Evolutionary conservation across 1,140 invertebrate genomes (phyloP).

Genomic region (Ladona fulva): DNA sequence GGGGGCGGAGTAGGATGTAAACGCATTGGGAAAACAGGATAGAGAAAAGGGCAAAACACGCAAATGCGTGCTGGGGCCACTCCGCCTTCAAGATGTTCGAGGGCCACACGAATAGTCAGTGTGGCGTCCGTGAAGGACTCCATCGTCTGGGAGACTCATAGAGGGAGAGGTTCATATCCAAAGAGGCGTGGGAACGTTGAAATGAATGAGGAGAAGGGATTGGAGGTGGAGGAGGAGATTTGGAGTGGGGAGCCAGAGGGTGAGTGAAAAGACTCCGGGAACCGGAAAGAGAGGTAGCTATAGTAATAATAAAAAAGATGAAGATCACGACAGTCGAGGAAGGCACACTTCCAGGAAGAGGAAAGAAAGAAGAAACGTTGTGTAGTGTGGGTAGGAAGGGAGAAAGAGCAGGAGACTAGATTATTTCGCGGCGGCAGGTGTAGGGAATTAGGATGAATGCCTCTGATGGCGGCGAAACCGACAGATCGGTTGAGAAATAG

Average conservation of each 20-base stretch:
- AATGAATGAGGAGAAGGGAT: neutral
- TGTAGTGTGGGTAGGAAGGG: neutral
- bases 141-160: neutral
- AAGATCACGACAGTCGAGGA: neutral
- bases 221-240: neutral
- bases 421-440: too few species aligned
- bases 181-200: neutral
- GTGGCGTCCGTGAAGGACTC: neutral
- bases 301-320: slow-evolving; percentile 9
- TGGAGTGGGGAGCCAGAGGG: neutral
- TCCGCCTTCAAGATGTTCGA: neutral
- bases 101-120: neutral
- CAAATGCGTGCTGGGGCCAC: neutral
- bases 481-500: too few species aligned
- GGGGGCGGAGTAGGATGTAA: neutral
- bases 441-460: too few species aligned
- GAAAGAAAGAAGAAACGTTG: neutral
- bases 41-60: neutral
- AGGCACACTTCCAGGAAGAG: neutral
- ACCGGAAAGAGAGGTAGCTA: slow-evolving; percentile 2
- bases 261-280: neutral
- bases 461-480: too few species aligned
- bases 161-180: neutral
- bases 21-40: neutral
- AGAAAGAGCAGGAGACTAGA: neutral